Conservation (phyloP, 1,140 invertebrate genomes). For the Ceratina calcarata region DNA sequence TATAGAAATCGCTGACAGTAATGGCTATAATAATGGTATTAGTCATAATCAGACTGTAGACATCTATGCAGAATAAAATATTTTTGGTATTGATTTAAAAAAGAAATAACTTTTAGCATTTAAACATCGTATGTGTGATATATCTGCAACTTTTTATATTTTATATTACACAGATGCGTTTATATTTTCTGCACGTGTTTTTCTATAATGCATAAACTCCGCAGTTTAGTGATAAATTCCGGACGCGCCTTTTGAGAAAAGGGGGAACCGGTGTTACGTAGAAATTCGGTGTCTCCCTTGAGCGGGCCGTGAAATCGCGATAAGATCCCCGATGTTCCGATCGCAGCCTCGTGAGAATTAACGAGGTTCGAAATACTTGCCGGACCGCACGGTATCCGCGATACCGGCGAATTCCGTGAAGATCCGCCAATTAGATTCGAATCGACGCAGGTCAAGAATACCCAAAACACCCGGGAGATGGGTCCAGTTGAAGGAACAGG, state of each 20-base stretch:
- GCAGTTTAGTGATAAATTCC: too few relatives aligned
- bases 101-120: too few relatives aligned
- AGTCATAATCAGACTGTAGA: too few relatives aligned
- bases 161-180: too few relatives aligned
- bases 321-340: constrained; percentile 26
- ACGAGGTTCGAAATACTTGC: constrained; percentile 72
- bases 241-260: neutral
- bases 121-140: too few relatives aligned
- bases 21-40: too few relatives aligned
- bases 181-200: too few relatives aligned
- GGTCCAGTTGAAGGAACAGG: constrained; percentile 28
- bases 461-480: constrained; percentile 36
- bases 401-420: constrained; percentile 41
- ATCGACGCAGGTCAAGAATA: constrained; percentile 58
- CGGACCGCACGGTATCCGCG: constrained; percentile 61
- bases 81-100: too few relatives aligned
- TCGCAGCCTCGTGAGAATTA: constrained; percentile 70
- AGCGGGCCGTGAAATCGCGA: constrained; percentile 53
- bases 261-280: constrained; percentile 32
- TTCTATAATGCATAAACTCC: too few relatives aligned
- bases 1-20: neutral
- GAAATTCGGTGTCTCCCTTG: constrained; percentile 46
- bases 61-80: too few relatives aligned
- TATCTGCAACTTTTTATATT: too few relatives aligned
- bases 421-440: constrained; percentile 61